Percentiles rank a stretch among this genome's conserved stretches.
Conservation (phyloP, 2,113 vertebrate species). For the Rhagologus leucostigma region DNA sequence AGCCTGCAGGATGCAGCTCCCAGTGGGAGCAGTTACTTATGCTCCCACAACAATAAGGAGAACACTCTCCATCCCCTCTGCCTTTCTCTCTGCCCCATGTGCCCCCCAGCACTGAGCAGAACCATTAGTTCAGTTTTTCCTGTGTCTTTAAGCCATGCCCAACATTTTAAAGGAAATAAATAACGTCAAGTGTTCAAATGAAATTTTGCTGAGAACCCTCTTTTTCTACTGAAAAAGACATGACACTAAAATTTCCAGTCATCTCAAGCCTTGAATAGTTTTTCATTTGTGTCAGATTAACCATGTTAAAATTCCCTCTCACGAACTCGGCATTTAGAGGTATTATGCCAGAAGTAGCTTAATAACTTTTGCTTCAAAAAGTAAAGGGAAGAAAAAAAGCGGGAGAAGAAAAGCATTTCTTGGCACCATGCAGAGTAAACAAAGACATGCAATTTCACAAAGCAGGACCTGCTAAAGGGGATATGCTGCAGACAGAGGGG, state of each 20-base stretch:
- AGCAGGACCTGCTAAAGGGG: neutral
- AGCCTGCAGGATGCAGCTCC: neutral
- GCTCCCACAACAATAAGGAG: neutral
- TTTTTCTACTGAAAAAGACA: neutral
- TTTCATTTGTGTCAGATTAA: slow-evolving; percentile 63
- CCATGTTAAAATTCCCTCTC: slow-evolving; percentile 56
- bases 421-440: neutral
- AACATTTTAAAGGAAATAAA: neutral
- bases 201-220: neutral
- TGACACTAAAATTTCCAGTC: slow-evolving; percentile 44
- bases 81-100: neutral
- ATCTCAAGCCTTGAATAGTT: slow-evolving; percentile 35
- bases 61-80: neutral
- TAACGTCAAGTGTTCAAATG: neutral
- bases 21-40: neutral
- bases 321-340: slow-evolving; percentile 38
- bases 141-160: neutral
- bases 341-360: slow-evolving; percentile 34
- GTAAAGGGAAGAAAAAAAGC: neutral
- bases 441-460: slow-evolving; percentile 1
- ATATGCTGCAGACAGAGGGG: neutral
- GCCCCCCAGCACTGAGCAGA: neutral
- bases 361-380: slow-evolving; percentile 29
- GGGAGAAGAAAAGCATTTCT: neutral
- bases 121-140: neutral